phyloP scores from a whole-genome alignment of 1,140 invertebrate genomes.

The Antheraea mylitta region DNA sequence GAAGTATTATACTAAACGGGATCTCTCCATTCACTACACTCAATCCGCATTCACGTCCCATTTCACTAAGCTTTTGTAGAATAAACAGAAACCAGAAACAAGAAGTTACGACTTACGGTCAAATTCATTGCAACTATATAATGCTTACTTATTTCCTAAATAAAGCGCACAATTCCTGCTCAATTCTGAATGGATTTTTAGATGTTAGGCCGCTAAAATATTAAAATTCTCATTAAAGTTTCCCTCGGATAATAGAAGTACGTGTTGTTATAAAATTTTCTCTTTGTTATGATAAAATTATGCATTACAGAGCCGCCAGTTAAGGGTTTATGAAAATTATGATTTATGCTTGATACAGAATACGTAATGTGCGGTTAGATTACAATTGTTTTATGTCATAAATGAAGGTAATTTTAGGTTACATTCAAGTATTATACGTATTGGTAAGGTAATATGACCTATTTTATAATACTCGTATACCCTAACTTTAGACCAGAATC shows the following conservation, averaged over 20 bases:
- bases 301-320: neutral
- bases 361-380: neutral
- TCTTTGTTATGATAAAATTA: slow-evolving; percentile 17
- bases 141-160: slow-evolving; percentile 12
- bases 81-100: neutral
- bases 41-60: neutral
- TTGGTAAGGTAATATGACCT: too few species aligned
- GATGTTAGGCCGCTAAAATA: slow-evolving; percentile 19
- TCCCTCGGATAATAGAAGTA: slow-evolving; percentile 17
- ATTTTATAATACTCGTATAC: too few species aligned
- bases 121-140: slow-evolving; percentile 10
- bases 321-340: neutral
- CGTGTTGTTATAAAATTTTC: slow-evolving; percentile 24
- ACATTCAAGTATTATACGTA: neutral
- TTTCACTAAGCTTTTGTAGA: neutral
- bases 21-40: slow-evolving; percentile 6
- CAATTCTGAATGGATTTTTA: slow-evolving; percentile 2
- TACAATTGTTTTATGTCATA: neutral
- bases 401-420: neutral
- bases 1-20: neutral
- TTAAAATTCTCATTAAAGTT: slow-evolving; percentile 29
- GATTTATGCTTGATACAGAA: slow-evolving; percentile 1
- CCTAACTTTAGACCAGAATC: too few species aligned
- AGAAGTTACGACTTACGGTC: slow-evolving; percentile 7
- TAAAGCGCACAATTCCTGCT: neutral